Percentiles rank a stretch among this genome's conserved stretches.
phyloP scores from a whole-genome alignment of 2,888 invertebrate genomes.

The Tineola bisselliella region DNA sequence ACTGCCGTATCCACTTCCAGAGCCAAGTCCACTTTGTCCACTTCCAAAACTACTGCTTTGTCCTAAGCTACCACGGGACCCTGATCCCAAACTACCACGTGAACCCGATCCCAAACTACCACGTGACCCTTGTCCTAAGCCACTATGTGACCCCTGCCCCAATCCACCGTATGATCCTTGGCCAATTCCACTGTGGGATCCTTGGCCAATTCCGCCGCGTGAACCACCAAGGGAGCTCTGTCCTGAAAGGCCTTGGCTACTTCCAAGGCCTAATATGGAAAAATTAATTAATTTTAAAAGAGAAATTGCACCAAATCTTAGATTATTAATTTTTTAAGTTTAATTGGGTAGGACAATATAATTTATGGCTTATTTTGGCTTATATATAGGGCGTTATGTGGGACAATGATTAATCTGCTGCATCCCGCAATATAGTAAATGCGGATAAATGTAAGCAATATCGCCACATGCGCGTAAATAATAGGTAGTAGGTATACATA shows the following conservation, averaged over 20 bases:
- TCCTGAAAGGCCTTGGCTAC: conserved; percentile 2
- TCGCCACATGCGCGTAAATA: conserved; percentile 10
- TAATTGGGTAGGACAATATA: too few species aligned
- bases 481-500: too few species aligned
- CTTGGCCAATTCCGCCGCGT: neutral
- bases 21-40: neutral
- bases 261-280: too few species aligned
- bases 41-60: neutral
- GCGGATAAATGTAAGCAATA: too few species aligned
- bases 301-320: too few species aligned
- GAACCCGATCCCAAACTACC: neutral
- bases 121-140: neutral
- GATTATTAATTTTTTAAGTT: too few species aligned
- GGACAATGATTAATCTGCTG: too few species aligned
- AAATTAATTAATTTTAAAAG: too few species aligned
- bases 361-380: too few species aligned
- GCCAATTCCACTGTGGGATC: neutral
- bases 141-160: too few species aligned
- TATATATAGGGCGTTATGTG: too few species aligned
- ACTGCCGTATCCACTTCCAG: neutral
- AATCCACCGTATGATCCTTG: neutral
- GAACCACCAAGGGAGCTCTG: neutral
- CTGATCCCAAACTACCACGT: neutral
- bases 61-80: neutral
- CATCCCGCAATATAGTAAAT: too few species aligned